Evolutionary conservation across 2,113 vertebrate genomes (phyloP), one percentile per base, ranked within the genome.

Genomic region (Dipodomys spectabilis): DNA sequence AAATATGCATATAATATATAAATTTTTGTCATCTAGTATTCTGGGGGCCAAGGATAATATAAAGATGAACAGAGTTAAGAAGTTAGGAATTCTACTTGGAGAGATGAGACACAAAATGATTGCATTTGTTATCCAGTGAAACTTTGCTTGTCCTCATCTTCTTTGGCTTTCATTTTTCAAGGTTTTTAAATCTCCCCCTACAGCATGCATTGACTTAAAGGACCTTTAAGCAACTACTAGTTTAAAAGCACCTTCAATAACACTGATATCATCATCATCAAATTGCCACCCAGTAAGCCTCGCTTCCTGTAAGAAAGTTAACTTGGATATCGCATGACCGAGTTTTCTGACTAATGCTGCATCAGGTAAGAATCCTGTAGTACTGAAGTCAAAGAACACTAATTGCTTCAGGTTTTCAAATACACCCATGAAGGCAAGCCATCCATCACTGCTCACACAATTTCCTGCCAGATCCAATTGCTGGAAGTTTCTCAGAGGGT

Each of bases 401-500:
- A 98, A 13, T 60, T 97, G 95, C 88, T 91, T 96, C 35, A 98
- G 87, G 77, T 72, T 96, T 60, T 86, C 82, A 86, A 97, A 74
- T n/a, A 25, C 35, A 16, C 75, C 65, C 91, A 97, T 88, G 92
- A 98, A 95, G 73, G 44, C 64, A 84, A 97, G 88, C 96, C 96
- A 98, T 28, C 96, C 96, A 3, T 97, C 67, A 35, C 86, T 98
- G 91, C 81, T 97, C 80, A 95, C 85, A 90, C 74, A 84, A 27
- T 97, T 97, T 79, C 94, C 95, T 3, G 94, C 92, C 45, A 98
- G 78, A 94, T 97, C 95, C 95, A 98, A 57, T 85, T 95, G 93
- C 88, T 97, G 88, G 27, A 98, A 92, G 35, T 96, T 93, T 90
- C 91, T 68, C 79, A 97, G 92, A 73, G 60, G 60, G 23, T 87